Evolutionary conservation across 2,113 vertebrate species (phyloP).

Genomic region (Paradisaea rubra): DNA sequence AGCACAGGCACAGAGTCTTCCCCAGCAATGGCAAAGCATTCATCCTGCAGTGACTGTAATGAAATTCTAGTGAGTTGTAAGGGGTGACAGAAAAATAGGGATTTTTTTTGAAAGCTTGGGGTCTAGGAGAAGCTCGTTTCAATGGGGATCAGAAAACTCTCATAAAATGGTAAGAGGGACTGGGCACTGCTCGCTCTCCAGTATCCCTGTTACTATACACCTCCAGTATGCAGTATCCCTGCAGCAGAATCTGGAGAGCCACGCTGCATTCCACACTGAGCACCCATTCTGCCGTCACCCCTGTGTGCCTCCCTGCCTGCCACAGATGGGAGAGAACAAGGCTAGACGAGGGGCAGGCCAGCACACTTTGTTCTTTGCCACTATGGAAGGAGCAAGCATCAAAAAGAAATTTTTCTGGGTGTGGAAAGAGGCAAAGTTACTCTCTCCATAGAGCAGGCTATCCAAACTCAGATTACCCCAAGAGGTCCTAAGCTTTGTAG

Average conservation of each 20-base stretch:
- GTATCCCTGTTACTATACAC: not conserved
- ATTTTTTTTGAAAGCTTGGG: not conserved
- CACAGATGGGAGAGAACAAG: rapidly evolving
- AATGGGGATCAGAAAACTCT: not conserved
- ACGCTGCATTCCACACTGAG: rapidly evolving
- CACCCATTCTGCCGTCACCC: not conserved
- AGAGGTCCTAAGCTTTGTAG: rapidly evolving
- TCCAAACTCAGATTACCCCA: not conserved
- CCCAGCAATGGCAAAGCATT: not conserved
- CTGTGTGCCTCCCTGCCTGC: not conserved
- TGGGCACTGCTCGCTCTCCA: not conserved
- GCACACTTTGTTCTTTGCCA: not conserved
- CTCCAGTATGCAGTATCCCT: not conserved
- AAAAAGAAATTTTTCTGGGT: not conserved
- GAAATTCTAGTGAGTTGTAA: not conserved
- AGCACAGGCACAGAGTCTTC: not conserved
- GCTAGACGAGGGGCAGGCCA: rapidly evolving
- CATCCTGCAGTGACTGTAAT: not conserved
- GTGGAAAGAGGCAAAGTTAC: not conserved
- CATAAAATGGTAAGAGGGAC: not conserved
- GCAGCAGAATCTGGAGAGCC: not conserved
- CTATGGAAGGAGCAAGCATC: not conserved
- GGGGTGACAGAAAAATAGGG: not conserved
- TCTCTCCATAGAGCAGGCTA: not conserved
- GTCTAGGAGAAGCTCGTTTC: not conserved